Evolutionary conservation across 2,888 invertebrate species (phyloP), one percentile per base, ranked within the genome.

Genomic region (Mongoloraphidia duomilia): DNA sequence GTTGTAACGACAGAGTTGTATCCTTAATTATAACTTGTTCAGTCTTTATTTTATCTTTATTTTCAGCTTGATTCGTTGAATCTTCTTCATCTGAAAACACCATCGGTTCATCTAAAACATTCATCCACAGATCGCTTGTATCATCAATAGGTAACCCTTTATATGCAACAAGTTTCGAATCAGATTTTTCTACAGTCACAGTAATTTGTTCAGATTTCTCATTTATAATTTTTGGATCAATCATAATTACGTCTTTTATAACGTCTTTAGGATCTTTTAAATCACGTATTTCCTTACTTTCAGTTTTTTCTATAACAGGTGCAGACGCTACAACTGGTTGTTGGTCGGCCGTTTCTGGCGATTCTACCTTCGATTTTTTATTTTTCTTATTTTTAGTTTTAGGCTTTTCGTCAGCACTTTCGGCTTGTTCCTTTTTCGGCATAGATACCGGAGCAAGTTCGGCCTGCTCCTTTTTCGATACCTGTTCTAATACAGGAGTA

Each of bases 111-210:
- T 59, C 58, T 37, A 65, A 44, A 9, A 63, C 62, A 47, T 61
- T 57, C 60, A 69, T 61, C 61, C 66, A 66, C 2, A 59, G 51
- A 42, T 56, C 61, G 17, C 62, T 54, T 0, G 63, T 55, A 33
- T 63, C 61, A 49, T 61, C 60, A 38, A 60, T 49, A 10, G 61
- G 58, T 13, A 58, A 53, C 26, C 57, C 58, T 50, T 57, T 56
- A 35, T 56, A 26, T 26, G 26, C 26, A 26, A 26, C 6, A 26
- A 6, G 26, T 40, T 44, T 44, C 46, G 47, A 36, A 36, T 51
- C 47, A 34, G 49, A 46, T 40, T 51, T 46, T 6, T 34, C 36
- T 12, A 49, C 36, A 33, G 9, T n/a, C 33, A 44, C 37, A 13
- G 49, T 35, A 42, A 47, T 44, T 14, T 53, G 47, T 34, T 45